Percentiles rank a stretch among this genome's conserved stretches.
These are phyloP conservation scores for Cabera pusaria DNA, from an alignment of 2,888 invertebrate species.

Conservation along the genomic window DNA sequence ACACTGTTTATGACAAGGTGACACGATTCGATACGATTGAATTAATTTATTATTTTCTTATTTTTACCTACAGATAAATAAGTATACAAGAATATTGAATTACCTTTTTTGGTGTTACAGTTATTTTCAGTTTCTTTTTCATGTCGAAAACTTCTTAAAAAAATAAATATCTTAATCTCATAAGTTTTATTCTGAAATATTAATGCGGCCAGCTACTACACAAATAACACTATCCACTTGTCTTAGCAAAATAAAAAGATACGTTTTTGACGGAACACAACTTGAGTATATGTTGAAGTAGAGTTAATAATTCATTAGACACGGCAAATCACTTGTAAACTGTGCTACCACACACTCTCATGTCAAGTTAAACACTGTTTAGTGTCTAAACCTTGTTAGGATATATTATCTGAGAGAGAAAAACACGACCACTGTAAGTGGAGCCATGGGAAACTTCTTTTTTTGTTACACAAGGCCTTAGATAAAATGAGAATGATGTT, in stretches of 20 bases:
- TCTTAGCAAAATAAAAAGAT: slow-evolving; percentile 3
- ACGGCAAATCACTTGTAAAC: background rate
- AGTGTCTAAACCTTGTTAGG: slow-evolving; percentile 20
- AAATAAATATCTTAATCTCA: too few relatives aligned
- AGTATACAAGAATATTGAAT: too few relatives aligned
- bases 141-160: slow-evolving; percentile 18
- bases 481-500: too few relatives aligned
- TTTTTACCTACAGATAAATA: too few relatives aligned
- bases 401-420: slow-evolving; percentile 37
- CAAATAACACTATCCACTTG: too few relatives aligned
- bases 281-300: background rate
- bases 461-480: too few relatives aligned
- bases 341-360: slow-evolving; percentile 14
- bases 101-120: slow-evolving; percentile 38
- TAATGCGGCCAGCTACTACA: too few relatives aligned
- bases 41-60: too few relatives aligned
- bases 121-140: slow-evolving; percentile 43
- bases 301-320: slow-evolving; percentile 2
- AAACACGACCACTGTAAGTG: slow-evolving; percentile 32
- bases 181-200: too few relatives aligned
- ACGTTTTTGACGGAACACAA: too few relatives aligned
- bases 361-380: slow-evolving; percentile 24
- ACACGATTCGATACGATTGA: too few relatives aligned
- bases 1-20: too few relatives aligned
- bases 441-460: slow-evolving; percentile 29